A percentile compares a stretch with the other conserved stretches of the same genome.
These are phyloP conservation scores for Tretioscincus oriximinensis DNA, from an alignment of 2,113 vertebrate species.

Conservation along the genomic window DNA sequence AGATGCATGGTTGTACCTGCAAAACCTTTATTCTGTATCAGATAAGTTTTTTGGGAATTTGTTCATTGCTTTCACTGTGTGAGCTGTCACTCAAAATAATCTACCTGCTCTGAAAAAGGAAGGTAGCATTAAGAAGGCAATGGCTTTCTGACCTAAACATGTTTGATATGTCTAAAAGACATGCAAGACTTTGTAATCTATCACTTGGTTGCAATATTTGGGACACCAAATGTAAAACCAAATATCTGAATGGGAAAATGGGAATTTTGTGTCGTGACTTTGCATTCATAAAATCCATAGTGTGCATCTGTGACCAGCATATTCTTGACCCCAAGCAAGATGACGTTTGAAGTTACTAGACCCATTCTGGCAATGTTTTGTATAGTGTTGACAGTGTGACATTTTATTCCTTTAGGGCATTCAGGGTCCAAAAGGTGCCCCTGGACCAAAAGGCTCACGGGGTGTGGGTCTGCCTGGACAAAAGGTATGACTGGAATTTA, in stretches of 20 bases:
- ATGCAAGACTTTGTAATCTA: neutral
- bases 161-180: too few relatives aligned
- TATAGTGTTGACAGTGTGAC: neutral
- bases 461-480: constrained; percentile 61
- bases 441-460: constrained; percentile 68
- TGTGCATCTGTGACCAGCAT: neutral
- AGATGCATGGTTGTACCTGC: too few relatives aligned
- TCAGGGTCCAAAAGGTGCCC: constrained; percentile 64
- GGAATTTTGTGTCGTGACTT: neutral
- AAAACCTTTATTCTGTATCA: too few relatives aligned
- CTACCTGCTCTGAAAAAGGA: too few relatives aligned
- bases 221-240: neutral
- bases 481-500: constrained; percentile 62
- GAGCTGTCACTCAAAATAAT: too few relatives aligned
- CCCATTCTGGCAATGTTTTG: too few relatives aligned
- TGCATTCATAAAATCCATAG: neutral
- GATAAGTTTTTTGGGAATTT: too few relatives aligned
- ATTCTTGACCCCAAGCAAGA: neutral
- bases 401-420: constrained; percentile 62
- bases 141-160: too few relatives aligned
- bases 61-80: too few relatives aligned
- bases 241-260: neutral
- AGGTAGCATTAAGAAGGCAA: too few relatives aligned
- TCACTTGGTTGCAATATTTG: neutral
- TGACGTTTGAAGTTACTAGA: neutral